A percentile compares a stretch with the other conserved stretches of the same genome.
These are phyloP conservation scores for Lycopodina hypogea DNA, from an alignment of 37 sponge, comb jelly and placozoan species.

Conservation along the genomic window DNA sequence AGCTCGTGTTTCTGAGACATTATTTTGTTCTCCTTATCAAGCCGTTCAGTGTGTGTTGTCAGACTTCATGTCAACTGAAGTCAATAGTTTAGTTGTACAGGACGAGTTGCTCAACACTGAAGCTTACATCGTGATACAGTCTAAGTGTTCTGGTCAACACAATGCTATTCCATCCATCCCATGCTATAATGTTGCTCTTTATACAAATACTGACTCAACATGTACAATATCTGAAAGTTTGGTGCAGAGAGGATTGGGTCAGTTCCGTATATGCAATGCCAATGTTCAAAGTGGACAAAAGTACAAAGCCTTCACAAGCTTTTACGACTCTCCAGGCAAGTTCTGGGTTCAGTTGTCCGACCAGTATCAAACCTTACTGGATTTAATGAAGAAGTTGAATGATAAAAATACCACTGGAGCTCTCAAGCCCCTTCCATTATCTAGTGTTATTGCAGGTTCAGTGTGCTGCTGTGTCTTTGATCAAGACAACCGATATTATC, in stretches of 20 bases:
- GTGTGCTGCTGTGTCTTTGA: slow-evolving; percentile 40
- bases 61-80: slow-evolving; percentile 28
- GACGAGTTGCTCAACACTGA: slow-evolving; percentile 41
- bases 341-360: slow-evolving; percentile 65
- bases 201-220: background rate
- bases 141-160: background rate
- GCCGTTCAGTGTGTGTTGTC: slow-evolving; percentile 47
- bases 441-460: slow-evolving; percentile 32
- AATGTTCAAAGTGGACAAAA: slow-evolving; percentile 6
- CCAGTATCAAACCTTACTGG: background rate
- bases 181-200: slow-evolving; percentile 41
- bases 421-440: slow-evolving; percentile 13
- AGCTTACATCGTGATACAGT: slow-evolving; percentile 22
- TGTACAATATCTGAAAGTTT: slow-evolving; percentile 19
- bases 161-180: slow-evolving; percentile 8
- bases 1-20: background rate
- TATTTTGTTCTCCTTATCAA: slow-evolving; percentile 37
- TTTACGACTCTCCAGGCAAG: slow-evolving; percentile 33
- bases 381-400: slow-evolving; percentile 16
- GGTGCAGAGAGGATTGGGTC: slow-evolving; percentile 27
- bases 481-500: slow-evolving; percentile 47
- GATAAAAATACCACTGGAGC: background rate
- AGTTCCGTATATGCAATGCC: slow-evolving; percentile 16
- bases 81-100: background rate
- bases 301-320: slow-evolving; percentile 13